A percentile compares a stretch with the other conserved stretches of the same genome.
Conservation (phyloP, 2,888 invertebrate species). For the Netelia melanura region DNA sequence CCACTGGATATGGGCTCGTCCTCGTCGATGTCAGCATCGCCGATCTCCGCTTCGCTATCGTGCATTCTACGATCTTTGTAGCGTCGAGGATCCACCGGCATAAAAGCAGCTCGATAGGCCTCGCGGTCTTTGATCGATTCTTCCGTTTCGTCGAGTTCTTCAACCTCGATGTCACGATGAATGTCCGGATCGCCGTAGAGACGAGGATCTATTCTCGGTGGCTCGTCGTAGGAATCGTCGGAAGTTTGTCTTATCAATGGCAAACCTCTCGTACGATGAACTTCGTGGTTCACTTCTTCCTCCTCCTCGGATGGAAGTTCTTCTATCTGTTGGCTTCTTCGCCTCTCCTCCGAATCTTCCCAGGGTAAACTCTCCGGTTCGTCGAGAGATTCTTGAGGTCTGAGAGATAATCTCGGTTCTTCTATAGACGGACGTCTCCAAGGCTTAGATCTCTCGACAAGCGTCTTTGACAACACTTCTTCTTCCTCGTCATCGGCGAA, state of each 20-base stretch:
- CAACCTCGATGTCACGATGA: constrained; percentile 38
- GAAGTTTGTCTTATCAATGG: constrained; percentile 57
- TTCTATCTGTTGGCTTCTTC: constrained; percentile 60
- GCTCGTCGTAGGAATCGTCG: constrained; percentile 74
- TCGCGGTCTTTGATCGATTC: constrained; percentile 52
- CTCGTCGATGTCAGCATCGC: constrained; percentile 59
- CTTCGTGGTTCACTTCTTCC: constrained; percentile 66
- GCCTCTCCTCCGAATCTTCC: constrained; percentile 70
- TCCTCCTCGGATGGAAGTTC: constrained; percentile 59
- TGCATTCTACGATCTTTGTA: constrained; percentile 35
- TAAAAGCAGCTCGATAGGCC: constrained; percentile 65
- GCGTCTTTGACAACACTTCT: constrained; percentile 63
- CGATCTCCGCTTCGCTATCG: constrained; percentile 36
- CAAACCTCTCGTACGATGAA: constrained; percentile 42
- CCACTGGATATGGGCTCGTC: constrained; percentile 73
- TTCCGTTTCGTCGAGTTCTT: constrained; percentile 57
- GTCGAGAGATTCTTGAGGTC: constrained; percentile 73
- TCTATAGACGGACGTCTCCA: constrained; percentile 82
- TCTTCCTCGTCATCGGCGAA: constrained; percentile 77
- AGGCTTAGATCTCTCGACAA: constrained; percentile 77
- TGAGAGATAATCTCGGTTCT: constrained; percentile 79
- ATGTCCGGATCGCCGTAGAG: constrained; percentile 74
- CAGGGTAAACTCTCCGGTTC: constrained; percentile 66
- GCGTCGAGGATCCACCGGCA: constrained; percentile 66
- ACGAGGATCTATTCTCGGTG: constrained; percentile 74